phyloP scores from a whole-genome alignment of 1,140 invertebrate genomes.

The Anoplophora glabripennis region DNA sequence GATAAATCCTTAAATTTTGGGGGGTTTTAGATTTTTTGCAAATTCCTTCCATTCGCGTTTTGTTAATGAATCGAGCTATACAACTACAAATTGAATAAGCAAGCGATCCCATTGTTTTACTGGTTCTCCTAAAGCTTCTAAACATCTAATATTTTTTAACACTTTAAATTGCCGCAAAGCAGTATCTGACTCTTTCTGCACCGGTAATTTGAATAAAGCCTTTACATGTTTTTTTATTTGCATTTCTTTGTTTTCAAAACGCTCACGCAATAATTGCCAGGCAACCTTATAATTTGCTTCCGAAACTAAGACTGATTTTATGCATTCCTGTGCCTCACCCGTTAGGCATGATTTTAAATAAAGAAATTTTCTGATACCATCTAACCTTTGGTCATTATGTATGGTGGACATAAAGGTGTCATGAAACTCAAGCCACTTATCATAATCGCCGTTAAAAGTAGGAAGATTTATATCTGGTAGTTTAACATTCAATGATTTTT shows the following conservation, averaged over 20 bases:
- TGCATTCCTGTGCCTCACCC: slow-evolving; percentile 1
- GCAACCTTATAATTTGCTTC: slow-evolving; percentile 5
- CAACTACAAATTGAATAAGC: too few species aligned
- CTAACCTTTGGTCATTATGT: not conserved
- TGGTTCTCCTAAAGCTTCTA: too few species aligned
- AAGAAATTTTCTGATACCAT: slow-evolving; percentile 18
- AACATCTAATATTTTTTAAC: too few species aligned
- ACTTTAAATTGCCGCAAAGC: too few species aligned
- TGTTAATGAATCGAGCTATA: too few species aligned
- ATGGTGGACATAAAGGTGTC: slow-evolving; percentile 11
- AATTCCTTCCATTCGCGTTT: too few species aligned
- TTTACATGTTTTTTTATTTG: slow-evolving; percentile 8
- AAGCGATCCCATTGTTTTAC: too few species aligned
- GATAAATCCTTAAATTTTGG: too few species aligned
- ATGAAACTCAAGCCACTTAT: slow-evolving; percentile 15
- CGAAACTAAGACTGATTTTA: slow-evolving; percentile 11
- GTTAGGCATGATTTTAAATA: slow-evolving; percentile 12
- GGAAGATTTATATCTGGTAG: slow-evolving; percentile 12
- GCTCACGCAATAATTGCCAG: slow-evolving; percentile 8
- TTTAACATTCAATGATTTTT: not conserved
- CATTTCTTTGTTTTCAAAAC: slow-evolving; percentile 14
- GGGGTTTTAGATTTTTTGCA: too few species aligned
- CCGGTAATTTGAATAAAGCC: slow-evolving; percentile 3
- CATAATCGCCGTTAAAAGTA: slow-evolving; percentile 13
- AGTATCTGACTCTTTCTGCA: too few species aligned